These are phyloP conservation scores for Gibbula magus DNA, from an alignment of 2,888 invertebrate genomes.

Conservation along the genomic window DNA sequence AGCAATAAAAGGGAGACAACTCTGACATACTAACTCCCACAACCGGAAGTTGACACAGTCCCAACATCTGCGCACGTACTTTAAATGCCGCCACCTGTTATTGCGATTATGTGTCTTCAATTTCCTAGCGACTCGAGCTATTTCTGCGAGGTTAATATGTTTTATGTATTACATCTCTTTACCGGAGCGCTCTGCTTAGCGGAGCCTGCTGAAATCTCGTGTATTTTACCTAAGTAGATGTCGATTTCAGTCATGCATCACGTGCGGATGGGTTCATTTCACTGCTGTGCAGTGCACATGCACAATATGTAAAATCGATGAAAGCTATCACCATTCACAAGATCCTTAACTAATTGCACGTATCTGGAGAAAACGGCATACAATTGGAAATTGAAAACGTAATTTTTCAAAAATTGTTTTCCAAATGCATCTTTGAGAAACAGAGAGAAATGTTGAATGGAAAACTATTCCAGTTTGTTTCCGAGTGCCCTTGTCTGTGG, in stretches of 20 bases:
- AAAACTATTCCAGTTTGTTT: neutral
- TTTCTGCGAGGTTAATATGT: conserved; percentile 16
- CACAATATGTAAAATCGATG: neutral
- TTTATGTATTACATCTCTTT: conserved; percentile 16
- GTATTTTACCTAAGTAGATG: neutral
- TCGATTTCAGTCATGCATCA: neutral
- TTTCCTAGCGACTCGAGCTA: conserved; percentile 19
- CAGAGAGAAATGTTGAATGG: neutral
- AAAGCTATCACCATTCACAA: neutral
- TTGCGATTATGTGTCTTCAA: conserved; percentile 13
- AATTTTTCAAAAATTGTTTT: neutral
- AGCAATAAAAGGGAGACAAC: neutral
- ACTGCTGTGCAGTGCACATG: neutral
- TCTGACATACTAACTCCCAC: neutral
- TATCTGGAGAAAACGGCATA: neutral
- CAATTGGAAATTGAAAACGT: conserved; percentile 1
- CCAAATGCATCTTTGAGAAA: neutral
- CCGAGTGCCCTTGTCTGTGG: too few relatives aligned
- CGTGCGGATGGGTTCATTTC: neutral
- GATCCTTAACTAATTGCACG: neutral
- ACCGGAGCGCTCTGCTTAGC: neutral
- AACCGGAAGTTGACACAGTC: conserved; percentile 2
- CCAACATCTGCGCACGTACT: conserved; percentile 20
- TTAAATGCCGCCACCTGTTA: conserved; percentile 17
- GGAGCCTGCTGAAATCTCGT: neutral